These are phyloP conservation scores for Holacanthella duospinosa DNA, from an alignment of 2,888 invertebrate genomes.

Conservation along the genomic window DNA sequence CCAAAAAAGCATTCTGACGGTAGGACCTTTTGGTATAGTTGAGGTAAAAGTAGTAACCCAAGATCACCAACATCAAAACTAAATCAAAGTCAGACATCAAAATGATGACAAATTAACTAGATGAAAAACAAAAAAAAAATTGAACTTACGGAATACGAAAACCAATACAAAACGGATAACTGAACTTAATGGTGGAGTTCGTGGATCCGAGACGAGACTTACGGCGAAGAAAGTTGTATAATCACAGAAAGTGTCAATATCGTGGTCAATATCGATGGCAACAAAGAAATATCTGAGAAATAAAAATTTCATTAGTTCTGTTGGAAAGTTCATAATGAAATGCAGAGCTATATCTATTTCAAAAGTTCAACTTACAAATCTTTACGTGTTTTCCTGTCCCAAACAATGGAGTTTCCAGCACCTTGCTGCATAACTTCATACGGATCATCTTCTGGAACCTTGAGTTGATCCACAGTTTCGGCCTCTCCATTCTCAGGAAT, in stretches of 20 bases:
- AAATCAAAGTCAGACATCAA: too few relatives aligned
- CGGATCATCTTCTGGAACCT: neutral
- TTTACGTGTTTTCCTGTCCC: neutral
- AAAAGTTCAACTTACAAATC: neutral
- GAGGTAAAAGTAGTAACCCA: too few relatives aligned
- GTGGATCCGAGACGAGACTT: neutral
- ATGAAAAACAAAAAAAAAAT: neutral
- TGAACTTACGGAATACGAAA: neutral
- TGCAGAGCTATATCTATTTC: too few relatives aligned
- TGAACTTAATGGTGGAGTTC: neutral
- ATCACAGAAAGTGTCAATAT: neutral
- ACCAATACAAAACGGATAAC: neutral
- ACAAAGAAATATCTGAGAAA: neutral
- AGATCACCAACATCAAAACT: too few relatives aligned
- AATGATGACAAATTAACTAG: too few relatives aligned
- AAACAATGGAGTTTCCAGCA: neutral
- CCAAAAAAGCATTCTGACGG: too few relatives aligned
- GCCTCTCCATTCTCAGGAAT: too few relatives aligned
- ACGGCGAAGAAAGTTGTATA: neutral
- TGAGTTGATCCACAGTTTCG: neutral
- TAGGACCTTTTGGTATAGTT: too few relatives aligned
- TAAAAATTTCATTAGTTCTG: too few relatives aligned
- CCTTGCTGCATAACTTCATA: neutral
- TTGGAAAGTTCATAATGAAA: too few relatives aligned
- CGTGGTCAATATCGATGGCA: neutral